Conservation (phyloP, 2,888 invertebrate genomes). For the Nipponacmea schrenckii region DNA sequence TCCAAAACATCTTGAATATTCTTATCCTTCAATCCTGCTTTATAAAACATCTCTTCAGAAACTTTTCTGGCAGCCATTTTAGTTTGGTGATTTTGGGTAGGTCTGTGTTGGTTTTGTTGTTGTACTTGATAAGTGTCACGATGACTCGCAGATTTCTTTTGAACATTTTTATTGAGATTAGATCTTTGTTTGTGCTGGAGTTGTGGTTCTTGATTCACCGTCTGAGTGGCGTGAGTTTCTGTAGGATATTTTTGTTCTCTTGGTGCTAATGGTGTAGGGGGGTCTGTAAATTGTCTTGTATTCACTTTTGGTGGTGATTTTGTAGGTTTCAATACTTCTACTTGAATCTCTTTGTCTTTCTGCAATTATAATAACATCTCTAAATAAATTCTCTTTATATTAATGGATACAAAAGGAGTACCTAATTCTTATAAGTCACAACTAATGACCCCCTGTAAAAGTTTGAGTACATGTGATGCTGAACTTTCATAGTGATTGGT, state of each 20-base stretch:
- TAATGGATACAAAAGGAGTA: too few species aligned
- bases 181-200: background rate
- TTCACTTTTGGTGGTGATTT: constrained; percentile 47
- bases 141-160: too few species aligned
- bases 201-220: background rate
- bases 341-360: constrained; percentile 30
- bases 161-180: background rate
- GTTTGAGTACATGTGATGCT: too few species aligned
- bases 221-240: background rate
- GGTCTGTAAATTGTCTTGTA: constrained; percentile 35
- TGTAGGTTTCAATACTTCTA: constrained; percentile 10
- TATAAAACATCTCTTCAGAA: background rate
- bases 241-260: background rate
- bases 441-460: too few species aligned
- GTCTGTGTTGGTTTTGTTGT: background rate
- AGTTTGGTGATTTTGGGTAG: constrained; percentile 7
- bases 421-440: too few species aligned
- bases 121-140: background rate
- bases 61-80: background rate
- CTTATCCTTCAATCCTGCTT: constrained; percentile 34
- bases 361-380: constrained; percentile 14
- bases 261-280: constrained; percentile 18
- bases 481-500: too few species aligned
- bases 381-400: too few species aligned
- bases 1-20: constrained; percentile 32